These are phyloP conservation scores for Tethea ocularis DNA, from an alignment of 2,888 invertebrate species.

Conservation along the genomic window DNA sequence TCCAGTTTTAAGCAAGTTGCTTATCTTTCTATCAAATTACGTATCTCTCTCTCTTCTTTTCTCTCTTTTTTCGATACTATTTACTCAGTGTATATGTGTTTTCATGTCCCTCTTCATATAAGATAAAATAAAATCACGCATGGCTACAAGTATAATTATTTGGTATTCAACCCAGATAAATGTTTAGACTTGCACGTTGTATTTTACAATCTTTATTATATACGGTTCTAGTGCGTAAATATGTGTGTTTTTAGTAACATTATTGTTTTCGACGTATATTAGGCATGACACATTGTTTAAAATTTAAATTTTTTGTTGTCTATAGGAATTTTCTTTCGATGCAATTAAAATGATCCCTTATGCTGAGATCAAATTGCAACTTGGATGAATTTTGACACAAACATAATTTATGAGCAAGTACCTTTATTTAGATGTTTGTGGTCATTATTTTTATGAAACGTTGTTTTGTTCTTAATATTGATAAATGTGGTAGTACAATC, in stretches of 20 bases:
- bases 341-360: constrained; percentile 15
- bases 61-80: constrained; percentile 57
- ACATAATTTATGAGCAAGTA: constrained; percentile 7
- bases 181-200: constrained; percentile 82
- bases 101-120: constrained; percentile 58
- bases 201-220: constrained; percentile 53
- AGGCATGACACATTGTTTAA: constrained; percentile 68
- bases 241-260: constrained; percentile 65
- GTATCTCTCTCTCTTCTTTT: constrained; percentile 50
- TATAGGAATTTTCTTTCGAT: constrained; percentile 40
- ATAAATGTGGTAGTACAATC: constrained; percentile 41
- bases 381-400: background rate
- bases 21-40: constrained; percentile 57
- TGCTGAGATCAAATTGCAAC: background rate
- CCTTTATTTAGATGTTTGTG: background rate
- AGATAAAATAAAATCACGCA: constrained; percentile 65
- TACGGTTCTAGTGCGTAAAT: constrained; percentile 61
- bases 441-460: constrained; percentile 14
- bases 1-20: constrained; percentile 52
- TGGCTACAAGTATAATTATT: constrained; percentile 73
- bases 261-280: constrained; percentile 60
- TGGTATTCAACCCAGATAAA: constrained; percentile 67
- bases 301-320: constrained; percentile 44
- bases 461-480: constrained; percentile 25
- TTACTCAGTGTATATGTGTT: constrained; percentile 63